phyloP scores from a whole-genome alignment of 2,797 vertebrate species.

The Helostoma temminkii region DNA sequence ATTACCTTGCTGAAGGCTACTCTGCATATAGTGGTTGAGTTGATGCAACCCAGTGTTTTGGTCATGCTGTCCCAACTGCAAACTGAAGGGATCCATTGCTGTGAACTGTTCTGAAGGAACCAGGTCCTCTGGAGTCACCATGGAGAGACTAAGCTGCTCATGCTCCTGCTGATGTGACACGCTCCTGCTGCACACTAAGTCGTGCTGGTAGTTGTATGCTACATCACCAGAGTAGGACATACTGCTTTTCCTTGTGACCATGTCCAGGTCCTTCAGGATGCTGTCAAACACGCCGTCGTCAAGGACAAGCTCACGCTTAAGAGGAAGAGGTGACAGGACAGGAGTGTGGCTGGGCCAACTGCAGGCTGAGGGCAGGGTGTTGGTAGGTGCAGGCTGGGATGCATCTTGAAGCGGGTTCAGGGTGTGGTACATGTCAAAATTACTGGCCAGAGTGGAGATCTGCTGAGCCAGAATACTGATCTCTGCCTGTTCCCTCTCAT shows the following conservation, averaged over 20 bases:
- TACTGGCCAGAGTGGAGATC: conserved; percentile 87
- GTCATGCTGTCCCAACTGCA: conserved; percentile 60
- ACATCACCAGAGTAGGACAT: background rate
- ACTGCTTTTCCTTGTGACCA: conserved; percentile 36
- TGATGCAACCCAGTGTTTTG: conserved; percentile 82
- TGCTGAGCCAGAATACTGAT: conserved; percentile 86
- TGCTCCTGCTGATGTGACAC: conserved; percentile 12
- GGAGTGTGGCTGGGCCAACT: conserved; percentile 49
- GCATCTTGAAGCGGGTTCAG: conserved; percentile 21
- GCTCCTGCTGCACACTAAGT: background rate
- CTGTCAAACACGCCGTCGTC: conserved; percentile 75
- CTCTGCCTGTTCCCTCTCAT: conserved; percentile 77
- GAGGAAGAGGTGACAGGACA: conserved; percentile 2
- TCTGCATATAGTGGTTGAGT: conserved; percentile 75
- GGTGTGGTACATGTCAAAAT: conserved; percentile 75
- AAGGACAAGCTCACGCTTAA: conserved; percentile 53
- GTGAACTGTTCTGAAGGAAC: conserved; percentile 52
- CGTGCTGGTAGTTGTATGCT: conserved; percentile 37
- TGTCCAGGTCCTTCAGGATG: conserved; percentile 77
- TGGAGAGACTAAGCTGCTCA: conserved; percentile 11
- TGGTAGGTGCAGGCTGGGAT: background rate
- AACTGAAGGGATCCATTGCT: conserved; percentile 52
- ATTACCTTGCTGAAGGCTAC: conserved; percentile 77
- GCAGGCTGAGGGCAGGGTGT: conserved; percentile 5
- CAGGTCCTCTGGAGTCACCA: conserved; percentile 21